A percentile compares a stretch with the other conserved stretches of the same genome.
Evolutionary conservation across 2,113 vertebrate species (phyloP).

Genomic region (Rostratula benghalensis): DNA sequence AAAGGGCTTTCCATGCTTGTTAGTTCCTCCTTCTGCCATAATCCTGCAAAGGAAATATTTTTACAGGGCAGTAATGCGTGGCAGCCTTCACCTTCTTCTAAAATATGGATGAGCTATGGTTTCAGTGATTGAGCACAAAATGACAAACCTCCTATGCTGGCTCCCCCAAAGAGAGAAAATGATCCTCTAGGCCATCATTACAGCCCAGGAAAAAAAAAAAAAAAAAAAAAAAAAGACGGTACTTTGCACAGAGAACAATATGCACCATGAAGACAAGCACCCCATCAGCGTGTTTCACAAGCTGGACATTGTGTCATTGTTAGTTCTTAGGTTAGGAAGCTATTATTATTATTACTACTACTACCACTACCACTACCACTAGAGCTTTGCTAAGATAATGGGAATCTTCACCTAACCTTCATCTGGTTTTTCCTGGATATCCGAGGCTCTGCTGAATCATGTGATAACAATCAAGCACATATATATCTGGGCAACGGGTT

Average conservation of each 20-base stretch:
- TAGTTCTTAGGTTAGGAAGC: not conserved
- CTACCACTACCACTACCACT: no score
- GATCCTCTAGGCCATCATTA: slow-evolving; percentile 29
- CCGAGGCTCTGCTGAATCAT: not conserved
- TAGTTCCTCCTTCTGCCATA: slow-evolving; percentile 43
- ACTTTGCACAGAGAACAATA: not conserved
- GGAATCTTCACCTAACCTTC: not conserved
- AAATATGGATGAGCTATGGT: slow-evolving; percentile 66
- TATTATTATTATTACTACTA: not conserved
- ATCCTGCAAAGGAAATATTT: slow-evolving; percentile 71
- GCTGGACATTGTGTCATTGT: not conserved
- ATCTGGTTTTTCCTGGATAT: not conserved
- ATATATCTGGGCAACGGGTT: not conserved
- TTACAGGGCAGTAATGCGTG: slow-evolving; percentile 48
- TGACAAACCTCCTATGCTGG: slow-evolving; percentile 12
- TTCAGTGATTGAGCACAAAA: slow-evolving; percentile 66
- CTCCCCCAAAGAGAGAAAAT: slow-evolving; percentile 48
- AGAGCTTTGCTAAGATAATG: not conserved
- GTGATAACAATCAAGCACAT: rapidly evolving
- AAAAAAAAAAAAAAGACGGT: not conserved
- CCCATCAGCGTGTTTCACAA: not conserved
- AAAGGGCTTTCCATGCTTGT: slow-evolving; percentile 60
- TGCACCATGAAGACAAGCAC: not conserved
- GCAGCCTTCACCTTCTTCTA: slow-evolving; percentile 59
- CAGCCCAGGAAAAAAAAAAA: not conserved